Base-by-base conservation (phyloP, 2,113 vertebrate genomes). In the Odocoileus hemionus region DNA sequence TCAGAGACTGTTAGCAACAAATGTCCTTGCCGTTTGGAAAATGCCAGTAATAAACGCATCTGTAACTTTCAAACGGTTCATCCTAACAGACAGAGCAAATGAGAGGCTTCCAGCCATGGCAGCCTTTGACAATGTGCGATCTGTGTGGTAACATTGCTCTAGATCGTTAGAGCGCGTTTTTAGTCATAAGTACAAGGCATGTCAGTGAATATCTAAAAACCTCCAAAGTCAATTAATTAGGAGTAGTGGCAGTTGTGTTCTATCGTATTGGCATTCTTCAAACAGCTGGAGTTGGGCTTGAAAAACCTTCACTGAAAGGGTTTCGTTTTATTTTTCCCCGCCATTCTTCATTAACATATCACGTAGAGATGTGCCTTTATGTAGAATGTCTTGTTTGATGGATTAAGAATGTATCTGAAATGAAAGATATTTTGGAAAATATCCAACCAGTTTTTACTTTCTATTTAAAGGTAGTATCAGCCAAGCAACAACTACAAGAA, bases 221-320 rank as follows among this genome's bases (percentile, higher is more conserved):
- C 78, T 97, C 61, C 87, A 97, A 98, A 97, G 88, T 67, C 39
- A 94, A 94, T 98, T 98, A 98, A 98, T 98, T 98, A 98, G 91
- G 43, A 97, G 55, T 90, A 93, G 67, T 96, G 93, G 82, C 70
- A 97, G 76, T 98, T 97, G 12, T 96, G 76, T 92, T 94, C 92
- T 97, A 97, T 87, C 26, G 36, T 97, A 97, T 78, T 98, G 97
- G 97, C 76, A 85, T 91, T 98, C 89, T 98, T 97, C 91, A 98
- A 96, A 98, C 96, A 98, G 96, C 95, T 98, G 95, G 97, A 96
- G 97, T 98, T 97, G 96, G 92, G 47, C 97, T 98, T 98, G 36
- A 97, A 98, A 97, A 45, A 92, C 39, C 58, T 90, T 92, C 93
- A 97, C 84, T 94, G 86, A 95, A 78, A 3, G 50, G 25, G 7